Evolutionary conservation across 2,888 invertebrate genomes (phyloP).

Genomic region (Camptogramma bilineatum): DNA sequence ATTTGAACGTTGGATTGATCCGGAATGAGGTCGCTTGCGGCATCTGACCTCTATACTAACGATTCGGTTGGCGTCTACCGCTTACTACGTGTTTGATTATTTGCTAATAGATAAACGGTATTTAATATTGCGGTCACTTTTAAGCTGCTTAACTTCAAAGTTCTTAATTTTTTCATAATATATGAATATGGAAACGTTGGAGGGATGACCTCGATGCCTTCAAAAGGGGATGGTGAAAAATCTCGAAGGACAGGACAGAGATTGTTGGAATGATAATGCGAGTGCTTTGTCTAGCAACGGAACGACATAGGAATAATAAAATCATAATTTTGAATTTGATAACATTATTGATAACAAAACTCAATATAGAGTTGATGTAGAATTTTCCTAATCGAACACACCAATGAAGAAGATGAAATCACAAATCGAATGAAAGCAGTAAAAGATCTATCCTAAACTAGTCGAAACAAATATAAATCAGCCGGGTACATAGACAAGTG

Average conservation of each 20-base stretch:
- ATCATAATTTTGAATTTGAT: too few relatives aligned
- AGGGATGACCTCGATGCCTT: too few relatives aligned
- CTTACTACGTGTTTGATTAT: slow-evolving; percentile 12
- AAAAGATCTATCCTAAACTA: not conserved
- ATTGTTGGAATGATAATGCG: too few relatives aligned
- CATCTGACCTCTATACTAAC: slow-evolving; percentile 35
- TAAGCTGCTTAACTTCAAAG: not conserved
- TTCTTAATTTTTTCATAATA: not conserved
- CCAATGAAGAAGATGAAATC: not conserved
- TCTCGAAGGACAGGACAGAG: too few relatives aligned
- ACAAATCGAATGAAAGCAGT: not conserved
- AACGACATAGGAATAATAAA: too few relatives aligned
- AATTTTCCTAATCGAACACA: too few relatives aligned
- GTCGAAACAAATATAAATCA: slow-evolving; percentile 10
- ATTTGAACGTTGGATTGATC: slow-evolving; percentile 34
- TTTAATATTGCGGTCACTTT: not conserved
- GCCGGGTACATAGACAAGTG: slow-evolving; percentile 25
- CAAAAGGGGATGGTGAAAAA: too few relatives aligned
- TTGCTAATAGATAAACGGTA: slow-evolving; percentile 1
- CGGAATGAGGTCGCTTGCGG: slow-evolving; percentile 37
- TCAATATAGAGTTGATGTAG: too few relatives aligned
- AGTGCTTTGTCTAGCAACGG: too few relatives aligned
- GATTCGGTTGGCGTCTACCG: slow-evolving; percentile 24
- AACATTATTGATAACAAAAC: too few relatives aligned
- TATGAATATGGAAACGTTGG: not conserved